Evolutionary conservation across 2,888 invertebrate species (phyloP), one percentile per base, ranked within the genome.

Genomic region (Suillia variegata): DNA sequence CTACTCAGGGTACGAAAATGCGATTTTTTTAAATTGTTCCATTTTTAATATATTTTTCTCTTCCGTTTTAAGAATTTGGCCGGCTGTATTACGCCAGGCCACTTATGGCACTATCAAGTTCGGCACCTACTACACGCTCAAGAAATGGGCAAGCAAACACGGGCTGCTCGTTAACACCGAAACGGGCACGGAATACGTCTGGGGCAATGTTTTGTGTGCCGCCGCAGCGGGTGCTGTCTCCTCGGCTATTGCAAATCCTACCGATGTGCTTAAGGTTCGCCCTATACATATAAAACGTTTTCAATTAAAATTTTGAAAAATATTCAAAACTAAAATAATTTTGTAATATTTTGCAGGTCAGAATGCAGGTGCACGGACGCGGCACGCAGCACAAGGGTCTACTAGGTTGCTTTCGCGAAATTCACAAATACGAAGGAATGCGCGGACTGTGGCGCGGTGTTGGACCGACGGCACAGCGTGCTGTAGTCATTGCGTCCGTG

Each of bases 31-130:
- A n/a, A 26, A 26, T 5, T 26, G 26, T 26, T 26, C 6, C 26
- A 26, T 26, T 26, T 26, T 26, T 26, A n/a, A n/a, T n/a, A n/a
- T n/a, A n/a, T n/a, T n/a, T n/a, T n/a, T n/a, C n/a, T n/a, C n/a
- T n/a, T n/a, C n/a, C 38, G 6, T 13, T 38, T 38, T 5, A 4
- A 96, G 96, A 55, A 93, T 97, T 77, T 91, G 91, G 86, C 96
- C 96, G 54, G 96, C 97, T 47, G 89, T 97, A 55, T 84, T 97
- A 59, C 86, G 96, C 2, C 97, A 97, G 83, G 93, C 96, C 26
- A 95, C 94, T 38, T 97, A 97, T 84, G 97, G 97, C 70, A 96
- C 96, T 33, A 94, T 97, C 64, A 97, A 97, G 83, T 96, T 97
- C 80, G 97, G 97, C 67, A 93, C 95, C 12, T 97, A 97, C 82